Evolutionary conservation across 2,888 invertebrate species (phyloP).

Genomic region (Brachynemurus nebulosus): DNA sequence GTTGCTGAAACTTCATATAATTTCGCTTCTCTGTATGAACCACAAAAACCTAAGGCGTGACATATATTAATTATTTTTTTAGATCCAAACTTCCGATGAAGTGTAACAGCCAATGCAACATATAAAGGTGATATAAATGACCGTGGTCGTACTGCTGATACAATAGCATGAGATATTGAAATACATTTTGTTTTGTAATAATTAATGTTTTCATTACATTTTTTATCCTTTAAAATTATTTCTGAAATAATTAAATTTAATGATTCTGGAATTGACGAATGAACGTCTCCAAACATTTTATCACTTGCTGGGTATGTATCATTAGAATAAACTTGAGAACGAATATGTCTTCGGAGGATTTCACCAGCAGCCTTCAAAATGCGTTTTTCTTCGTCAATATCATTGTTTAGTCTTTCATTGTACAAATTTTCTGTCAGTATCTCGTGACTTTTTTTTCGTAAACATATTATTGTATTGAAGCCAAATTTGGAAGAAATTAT

Average conservation of each 20-base stretch:
- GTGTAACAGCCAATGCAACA: constrained; percentile 8
- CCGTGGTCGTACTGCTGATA: constrained; percentile 8
- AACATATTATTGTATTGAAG: constrained; percentile 3
- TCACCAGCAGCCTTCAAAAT: constrained; percentile 7
- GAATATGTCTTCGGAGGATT: constrained; percentile 8
- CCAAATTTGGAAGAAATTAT: background rate
- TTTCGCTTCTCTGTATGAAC: background rate
- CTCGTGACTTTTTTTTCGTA: background rate
- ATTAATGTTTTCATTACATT: background rate
- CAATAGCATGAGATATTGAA: constrained; percentile 10
- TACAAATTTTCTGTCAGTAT: constrained; percentile 9
- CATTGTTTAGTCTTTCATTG: constrained; percentile 4
- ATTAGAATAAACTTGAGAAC: constrained; percentile 6
- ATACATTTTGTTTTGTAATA: background rate
- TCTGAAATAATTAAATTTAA: constrained; percentile 8
- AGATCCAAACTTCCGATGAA: constrained; percentile 6
- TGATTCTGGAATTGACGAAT: constrained; percentile 10
- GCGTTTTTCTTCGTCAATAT: constrained; percentile 10
- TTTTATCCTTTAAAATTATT: constrained; percentile 12
- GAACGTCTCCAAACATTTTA: constrained; percentile 8
- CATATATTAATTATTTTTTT: constrained; percentile 3
- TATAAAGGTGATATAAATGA: constrained; percentile 10
- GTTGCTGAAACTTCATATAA: background rate
- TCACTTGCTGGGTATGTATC: constrained; percentile 11
- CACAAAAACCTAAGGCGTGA: background rate